Base-by-base conservation (phyloP, 2,888 invertebrate genomes). In the Archaeoteleia sp. region DNA sequence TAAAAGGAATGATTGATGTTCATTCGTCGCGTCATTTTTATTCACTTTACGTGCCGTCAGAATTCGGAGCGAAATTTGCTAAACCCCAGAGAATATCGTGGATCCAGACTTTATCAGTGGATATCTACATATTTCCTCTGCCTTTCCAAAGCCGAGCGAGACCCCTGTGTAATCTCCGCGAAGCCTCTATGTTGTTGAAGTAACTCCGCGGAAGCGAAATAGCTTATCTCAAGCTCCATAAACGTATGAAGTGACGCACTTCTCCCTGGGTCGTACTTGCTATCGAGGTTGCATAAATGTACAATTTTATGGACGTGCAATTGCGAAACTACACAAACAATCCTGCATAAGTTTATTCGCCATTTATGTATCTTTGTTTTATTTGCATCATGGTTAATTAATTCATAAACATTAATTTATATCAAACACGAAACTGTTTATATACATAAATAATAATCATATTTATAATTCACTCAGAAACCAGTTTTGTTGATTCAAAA, bases 171-270 rank as follows among this genome's bases (percentile, higher is more conserved):
- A 55, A 55, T 46, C 37, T 46, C 20, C 17, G 35, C 39, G 39
- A 23, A 46, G 55, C 23, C 35, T 55, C 12, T 55, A 30, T 37
- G 35, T 55, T 55, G 55, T 45, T 45, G 37, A 55, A 55, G 45
- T 55, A 45, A 55, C 45, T 55, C 27, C 45, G 27, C 55, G 55
- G 55, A 55, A 55, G 55, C 30, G 45, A 45, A 55, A 45, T 55
- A 55, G 45, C 55, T 55, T 55, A 55, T 55, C 55, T 43, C 43
- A 34, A 55, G 30, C 46, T 29, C 39, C 45, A 46, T 45, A 46
- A 46, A 55, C 42, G 55, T 55, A 55, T 23, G 37, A 20, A 45
- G 43, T 46, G 55, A 29, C 39, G 39, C 35, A 46, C 46, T 37
- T 17, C 54, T 35, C 32, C 30, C 40, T 13, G 20, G 13, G 37